A percentile compares a stretch with the other conserved stretches of the same genome.
Conservation (phyloP, 2,888 invertebrate species). For the Chorisops tibialis region DNA sequence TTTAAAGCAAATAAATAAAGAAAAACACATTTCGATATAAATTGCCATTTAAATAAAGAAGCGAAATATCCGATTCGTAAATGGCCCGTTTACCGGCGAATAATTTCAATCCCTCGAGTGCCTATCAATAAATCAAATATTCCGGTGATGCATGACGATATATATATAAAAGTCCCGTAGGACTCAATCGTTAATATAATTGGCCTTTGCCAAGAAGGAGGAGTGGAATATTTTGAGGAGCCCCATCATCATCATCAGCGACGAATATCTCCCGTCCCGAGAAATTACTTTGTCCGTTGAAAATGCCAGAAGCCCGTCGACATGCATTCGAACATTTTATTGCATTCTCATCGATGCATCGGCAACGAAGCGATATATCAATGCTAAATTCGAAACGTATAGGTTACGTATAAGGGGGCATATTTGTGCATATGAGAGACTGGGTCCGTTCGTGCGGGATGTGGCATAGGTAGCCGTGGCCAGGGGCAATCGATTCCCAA, state of each 20-base stretch:
- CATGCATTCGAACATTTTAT: conserved; percentile 16
- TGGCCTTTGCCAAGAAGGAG: conserved; percentile 27
- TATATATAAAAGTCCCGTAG: conserved; percentile 37
- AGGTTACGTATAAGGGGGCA: too few species aligned
- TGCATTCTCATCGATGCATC: conserved; percentile 2
- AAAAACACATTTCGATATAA: not conserved
- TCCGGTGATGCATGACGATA: conserved; percentile 28
- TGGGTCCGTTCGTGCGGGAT: too few species aligned
- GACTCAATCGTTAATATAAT: conserved; percentile 39
- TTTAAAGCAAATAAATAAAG: too few species aligned
- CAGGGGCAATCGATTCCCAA: not conserved
- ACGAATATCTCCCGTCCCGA: conserved; percentile 26
- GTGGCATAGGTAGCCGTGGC: too few species aligned
- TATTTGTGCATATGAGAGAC: too few species aligned
- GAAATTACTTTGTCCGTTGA: conserved; percentile 29
- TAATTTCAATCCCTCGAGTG: conserved; percentile 22
- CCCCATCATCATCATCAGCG: conserved; percentile 10
- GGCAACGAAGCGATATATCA: not conserved
- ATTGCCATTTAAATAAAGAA: not conserved
- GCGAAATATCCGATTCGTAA: conserved; percentile 20
- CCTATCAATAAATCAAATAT: conserved; percentile 38
- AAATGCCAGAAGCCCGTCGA: conserved; percentile 16
- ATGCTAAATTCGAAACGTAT: not conserved
- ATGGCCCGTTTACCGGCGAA: conserved; percentile 19
- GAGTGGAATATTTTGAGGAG: not conserved